Base-by-base conservation (phyloP, 2,888 invertebrate species). In the Rugalucina vietnamica region DNA sequence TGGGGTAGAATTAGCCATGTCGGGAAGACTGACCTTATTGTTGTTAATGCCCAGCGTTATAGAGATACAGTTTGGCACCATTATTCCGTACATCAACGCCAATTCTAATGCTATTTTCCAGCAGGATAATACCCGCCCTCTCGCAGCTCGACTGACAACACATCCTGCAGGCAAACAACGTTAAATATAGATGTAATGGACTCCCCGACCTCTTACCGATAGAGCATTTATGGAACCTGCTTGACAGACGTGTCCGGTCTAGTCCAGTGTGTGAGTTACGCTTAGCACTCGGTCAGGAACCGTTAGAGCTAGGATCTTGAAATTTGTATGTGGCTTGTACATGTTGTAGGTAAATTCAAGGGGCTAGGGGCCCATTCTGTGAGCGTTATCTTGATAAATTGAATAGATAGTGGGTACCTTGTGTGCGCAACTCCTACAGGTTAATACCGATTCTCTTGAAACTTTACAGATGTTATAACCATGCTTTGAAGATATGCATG, bases 1-100 rank as follows among this genome's bases (percentile, higher is more conserved):
- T 77, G 80, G 82, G 75, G 32, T 27, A 75, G 74, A 21, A 82
- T 82, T 12, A 21, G 54, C 3, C 36, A 60, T 65, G 39, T 65
- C 29, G 39, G 21, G 34, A 70, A 65, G 14, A 73, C 74, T 24
- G 71, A 29, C 3, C 76, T 79, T 4, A 29, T 70, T 12, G 39
- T 82, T 21, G 24, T 85, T n/a, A 85, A 29, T 37, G 81, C 34
- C 34, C 34, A 34, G 27, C 27, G 27, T 8, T 29, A 60, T 8
- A 60, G 60, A 21, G 60, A 60, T 18, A 60, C 27, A 34, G 32
- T 34, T 21, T 65, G 18, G 34, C 32, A 8, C n/a, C n/a, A n/a
- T n/a, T n/a, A n/a, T n/a, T n/a, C 65, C 76, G 71, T 71, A 4
- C 36, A 32, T 24, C 50, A 36, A 65, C 75, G 50, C 43, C 54